Percentiles rank a stretch among this genome's conserved stretches.
Evolutionary conservation across 2,113 vertebrate species (phyloP).

Genomic region (Erpornis zantholeuca): DNA sequence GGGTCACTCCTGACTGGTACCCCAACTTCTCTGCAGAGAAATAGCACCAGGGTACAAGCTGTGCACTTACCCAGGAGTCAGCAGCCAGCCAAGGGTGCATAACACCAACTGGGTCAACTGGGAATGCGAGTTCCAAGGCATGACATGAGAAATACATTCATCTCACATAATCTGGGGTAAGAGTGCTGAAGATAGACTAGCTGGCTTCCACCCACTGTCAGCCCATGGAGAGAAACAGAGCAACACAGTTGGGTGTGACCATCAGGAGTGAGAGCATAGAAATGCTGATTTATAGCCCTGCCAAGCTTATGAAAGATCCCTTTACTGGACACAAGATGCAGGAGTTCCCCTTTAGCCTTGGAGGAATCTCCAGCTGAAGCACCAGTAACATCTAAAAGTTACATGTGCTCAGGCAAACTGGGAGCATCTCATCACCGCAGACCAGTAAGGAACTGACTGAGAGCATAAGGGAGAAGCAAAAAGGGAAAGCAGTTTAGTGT

Average conservation of each 20-base stretch:
- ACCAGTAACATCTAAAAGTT: neutral
- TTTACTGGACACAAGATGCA: neutral
- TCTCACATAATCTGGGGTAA: constrained; percentile 70
- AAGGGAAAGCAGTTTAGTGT: neutral
- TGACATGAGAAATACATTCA: constrained; percentile 71
- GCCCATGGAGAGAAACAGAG: constrained; percentile 70
- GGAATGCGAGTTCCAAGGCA: constrained; percentile 66
- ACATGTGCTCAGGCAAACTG: neutral
- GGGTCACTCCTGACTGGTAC: constrained; percentile 51
- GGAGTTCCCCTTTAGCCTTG: constrained; percentile 18
- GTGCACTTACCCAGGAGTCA: constrained; percentile 67
- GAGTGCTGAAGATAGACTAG: constrained; percentile 70
- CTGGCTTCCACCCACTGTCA: constrained; percentile 71
- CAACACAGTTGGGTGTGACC: constrained; percentile 70
- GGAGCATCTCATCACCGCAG: neutral
- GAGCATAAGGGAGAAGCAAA: neutral
- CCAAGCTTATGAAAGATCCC: constrained; percentile 24
- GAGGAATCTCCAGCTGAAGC: constrained; percentile 23
- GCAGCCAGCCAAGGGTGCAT: constrained; percentile 68
- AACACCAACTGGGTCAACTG: constrained; percentile 70
- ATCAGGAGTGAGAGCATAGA: constrained; percentile 58
- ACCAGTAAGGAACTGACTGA: neutral
- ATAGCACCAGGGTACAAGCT: constrained; percentile 66
- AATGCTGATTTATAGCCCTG: constrained; percentile 57
- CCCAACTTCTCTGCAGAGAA: constrained; percentile 58